A percentile compares a stretch with the other conserved stretches of the same genome.
phyloP scores from a whole-genome alignment of 2,797 vertebrate genomes.

The Sebastes taczanowskii region DNA sequence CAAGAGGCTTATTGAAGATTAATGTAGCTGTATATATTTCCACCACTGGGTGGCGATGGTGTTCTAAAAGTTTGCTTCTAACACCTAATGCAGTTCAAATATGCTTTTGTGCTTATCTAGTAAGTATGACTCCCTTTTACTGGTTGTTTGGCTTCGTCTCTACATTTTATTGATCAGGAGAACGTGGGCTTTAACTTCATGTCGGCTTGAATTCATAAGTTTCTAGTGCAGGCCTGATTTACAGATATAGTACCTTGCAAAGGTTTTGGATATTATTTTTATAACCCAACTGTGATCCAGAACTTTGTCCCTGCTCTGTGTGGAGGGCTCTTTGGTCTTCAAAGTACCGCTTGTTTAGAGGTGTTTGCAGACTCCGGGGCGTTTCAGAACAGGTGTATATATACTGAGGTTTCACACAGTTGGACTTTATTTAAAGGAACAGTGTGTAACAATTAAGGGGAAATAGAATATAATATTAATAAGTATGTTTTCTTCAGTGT shows the following conservation, averaged over 20 bases:
- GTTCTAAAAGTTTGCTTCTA: background rate
- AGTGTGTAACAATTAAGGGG: fast-evolving
- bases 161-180: background rate
- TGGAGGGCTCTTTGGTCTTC: no score
- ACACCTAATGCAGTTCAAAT: no score
- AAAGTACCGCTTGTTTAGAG: no score
- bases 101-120: background rate
- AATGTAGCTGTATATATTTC: background rate
- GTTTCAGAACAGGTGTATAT: no score
- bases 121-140: background rate
- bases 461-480: no score
- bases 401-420: no score
- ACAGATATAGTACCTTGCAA: background rate
- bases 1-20: background rate
- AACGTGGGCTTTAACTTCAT: background rate
- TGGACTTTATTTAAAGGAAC: no score
- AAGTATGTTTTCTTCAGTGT: no score
- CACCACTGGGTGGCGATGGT: constrained; percentile 38
- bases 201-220: background rate
- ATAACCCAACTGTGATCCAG: no score
- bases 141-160: background rate
- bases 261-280: no score
- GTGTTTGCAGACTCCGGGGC: no score
- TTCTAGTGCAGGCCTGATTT: background rate
- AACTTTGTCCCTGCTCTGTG: no score